These are phyloP conservation scores for Spilosoma lubricipeda DNA, from an alignment of 2,888 invertebrate species.

Conservation along the genomic window DNA sequence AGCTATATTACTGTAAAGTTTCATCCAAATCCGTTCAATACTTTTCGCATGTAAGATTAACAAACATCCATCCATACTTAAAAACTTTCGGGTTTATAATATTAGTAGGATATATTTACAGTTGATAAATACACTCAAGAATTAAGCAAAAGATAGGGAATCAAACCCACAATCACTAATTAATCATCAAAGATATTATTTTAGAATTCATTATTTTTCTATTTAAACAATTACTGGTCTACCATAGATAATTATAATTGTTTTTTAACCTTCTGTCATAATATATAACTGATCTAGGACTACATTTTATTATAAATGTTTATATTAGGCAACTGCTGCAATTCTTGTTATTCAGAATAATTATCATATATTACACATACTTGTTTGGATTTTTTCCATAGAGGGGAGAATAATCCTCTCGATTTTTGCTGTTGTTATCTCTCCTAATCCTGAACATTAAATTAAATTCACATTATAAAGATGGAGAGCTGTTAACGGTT, in stretches of 20 bases:
- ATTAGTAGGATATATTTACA: no score
- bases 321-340: slow-evolving; percentile 60
- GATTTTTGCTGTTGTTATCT: slow-evolving; percentile 80
- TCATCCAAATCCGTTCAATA: no score
- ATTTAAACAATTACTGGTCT: slow-evolving; percentile 31
- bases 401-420: slow-evolving; percentile 76
- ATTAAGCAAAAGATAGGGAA: not conserved
- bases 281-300: slow-evolving; percentile 12
- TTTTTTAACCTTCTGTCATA: not conserved
- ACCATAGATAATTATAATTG: slow-evolving; percentile 64
- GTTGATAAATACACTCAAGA: not conserved
- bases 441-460: slow-evolving; percentile 82
- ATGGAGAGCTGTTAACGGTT: not conserved
- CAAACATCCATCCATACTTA: no score
- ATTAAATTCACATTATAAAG: slow-evolving; percentile 31
- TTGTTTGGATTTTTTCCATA: slow-evolving; percentile 81
- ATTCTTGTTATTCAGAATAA: slow-evolving; percentile 54
- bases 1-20: no score
- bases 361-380: slow-evolving; percentile 72
- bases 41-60: no score
- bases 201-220: not conserved
- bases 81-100: no score
- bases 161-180: not conserved
- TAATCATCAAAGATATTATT: not conserved
- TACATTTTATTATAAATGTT: slow-evolving; percentile 65